A percentile compares a stretch with the other conserved stretches of the same genome.
Evolutionary conservation across 2,888 invertebrate species (phyloP).

Genomic region (Dichetophora obliterata): DNA sequence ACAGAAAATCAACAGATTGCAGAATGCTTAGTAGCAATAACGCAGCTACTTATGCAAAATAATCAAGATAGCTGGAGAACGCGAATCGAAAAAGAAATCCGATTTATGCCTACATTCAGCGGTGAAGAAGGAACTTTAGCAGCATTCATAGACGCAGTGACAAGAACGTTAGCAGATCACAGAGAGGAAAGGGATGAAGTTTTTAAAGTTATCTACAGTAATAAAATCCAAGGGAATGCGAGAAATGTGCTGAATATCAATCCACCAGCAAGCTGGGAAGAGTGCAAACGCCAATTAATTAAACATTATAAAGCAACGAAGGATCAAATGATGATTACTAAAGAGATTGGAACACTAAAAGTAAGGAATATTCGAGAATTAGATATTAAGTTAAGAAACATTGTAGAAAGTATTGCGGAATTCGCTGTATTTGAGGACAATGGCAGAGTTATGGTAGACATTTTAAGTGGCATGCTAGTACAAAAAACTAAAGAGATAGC

Average conservation of each 20-base stretch:
- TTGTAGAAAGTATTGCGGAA: conserved; percentile 36
- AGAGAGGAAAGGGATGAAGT: too few relatives aligned
- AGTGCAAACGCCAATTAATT: conserved; percentile 16
- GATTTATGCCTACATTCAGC: too few relatives aligned
- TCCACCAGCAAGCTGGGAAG: conserved; percentile 15
- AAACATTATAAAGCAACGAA: conserved; percentile 22
- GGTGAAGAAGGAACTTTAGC: too few relatives aligned
- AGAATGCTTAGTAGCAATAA: too few relatives aligned
- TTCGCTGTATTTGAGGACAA: conserved; percentile 35
- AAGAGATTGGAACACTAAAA: conserved; percentile 31
- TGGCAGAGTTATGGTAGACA: conserved; percentile 20
- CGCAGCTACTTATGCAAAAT: too few relatives aligned
- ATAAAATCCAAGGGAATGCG: not conserved
- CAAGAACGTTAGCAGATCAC: too few relatives aligned
- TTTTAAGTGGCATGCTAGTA: conserved; percentile 36
- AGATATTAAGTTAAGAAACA: conserved; percentile 13
- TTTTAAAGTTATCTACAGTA: too few relatives aligned
- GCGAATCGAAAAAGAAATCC: too few relatives aligned
- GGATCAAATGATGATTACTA: conserved; percentile 20
- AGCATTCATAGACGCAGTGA: too few relatives aligned
- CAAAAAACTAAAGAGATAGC: conserved; percentile 36
- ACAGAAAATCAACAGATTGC: too few relatives aligned
- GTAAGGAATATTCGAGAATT: conserved; percentile 37
- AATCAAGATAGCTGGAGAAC: too few relatives aligned
- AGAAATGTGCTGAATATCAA: conserved; percentile 24